Percentiles rank a stretch among this genome's conserved stretches.
Conservation (phyloP, 30 jellyfish, hydroid and myxozoan genomes). For the Turritopsis dohrnii region DNA sequence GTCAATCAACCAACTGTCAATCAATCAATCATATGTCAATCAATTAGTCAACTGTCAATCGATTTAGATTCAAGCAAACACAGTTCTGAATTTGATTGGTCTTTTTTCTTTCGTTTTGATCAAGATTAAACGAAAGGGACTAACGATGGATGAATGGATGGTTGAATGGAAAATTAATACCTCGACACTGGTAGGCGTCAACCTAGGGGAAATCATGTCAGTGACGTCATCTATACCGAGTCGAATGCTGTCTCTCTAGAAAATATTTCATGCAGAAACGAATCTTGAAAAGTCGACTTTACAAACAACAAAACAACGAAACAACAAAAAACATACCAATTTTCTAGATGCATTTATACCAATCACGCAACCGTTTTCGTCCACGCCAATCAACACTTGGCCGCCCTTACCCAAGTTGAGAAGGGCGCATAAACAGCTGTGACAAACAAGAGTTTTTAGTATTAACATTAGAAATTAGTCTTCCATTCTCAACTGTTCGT, state of each 20-base stretch:
- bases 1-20: too few species aligned
- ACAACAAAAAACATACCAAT: neutral
- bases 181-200: neutral
- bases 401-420: neutral
- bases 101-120: too few species aligned
- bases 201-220: neutral
- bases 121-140: too few species aligned
- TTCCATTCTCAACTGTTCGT: too few species aligned
- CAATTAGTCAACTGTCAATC: too few species aligned
- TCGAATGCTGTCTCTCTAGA: slow-evolving; percentile 2
- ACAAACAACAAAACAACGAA: neutral
- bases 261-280: neutral
- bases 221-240: slow-evolving; percentile 2
- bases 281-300: neutral
- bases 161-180: neutral
- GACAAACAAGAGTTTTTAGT: neutral
- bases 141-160: too few species aligned
- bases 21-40: too few species aligned
- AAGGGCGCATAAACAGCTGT: slow-evolving; percentile 13
- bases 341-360: neutral
- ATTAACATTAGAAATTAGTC: too few species aligned
- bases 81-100: too few species aligned
- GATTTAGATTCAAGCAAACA: too few species aligned
- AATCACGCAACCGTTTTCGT: neutral
- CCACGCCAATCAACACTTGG: neutral